A percentile compares a stretch with the other conserved stretches of the same genome.
phyloP scores from a whole-genome alignment of 1,140 invertebrate genomes.

The Drosophila nebulosa region DNA sequence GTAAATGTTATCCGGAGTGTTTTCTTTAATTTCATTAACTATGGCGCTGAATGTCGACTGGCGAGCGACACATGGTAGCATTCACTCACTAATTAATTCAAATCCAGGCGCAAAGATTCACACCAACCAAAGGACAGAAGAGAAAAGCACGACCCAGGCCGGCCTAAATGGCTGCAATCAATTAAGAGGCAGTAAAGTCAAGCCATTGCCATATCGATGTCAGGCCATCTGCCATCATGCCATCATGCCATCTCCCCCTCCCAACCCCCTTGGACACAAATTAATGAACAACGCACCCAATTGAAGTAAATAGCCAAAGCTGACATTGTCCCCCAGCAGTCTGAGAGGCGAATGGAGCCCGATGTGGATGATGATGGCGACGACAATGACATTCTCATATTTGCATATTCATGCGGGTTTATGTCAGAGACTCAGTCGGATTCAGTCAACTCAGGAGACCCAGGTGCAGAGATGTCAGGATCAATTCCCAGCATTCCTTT shows the following conservation, averaged over 20 bases:
- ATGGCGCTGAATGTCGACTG: conserved; percentile 6
- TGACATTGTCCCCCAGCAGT: background rate
- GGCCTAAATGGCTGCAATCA: conserved; percentile 70
- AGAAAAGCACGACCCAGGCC: background rate
- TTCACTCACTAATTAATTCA: conserved; percentile 62
- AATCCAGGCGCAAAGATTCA: conserved; percentile 66
- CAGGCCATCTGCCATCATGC: conserved; percentile 36
- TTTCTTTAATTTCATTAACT: conserved; percentile 28
- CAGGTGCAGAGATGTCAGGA: background rate
- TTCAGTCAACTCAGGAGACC: too few relatives aligned
- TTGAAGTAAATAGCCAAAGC: conserved; percentile 49
- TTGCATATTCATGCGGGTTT: conserved; percentile 67
- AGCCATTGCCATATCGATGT: conserved; percentile 55
- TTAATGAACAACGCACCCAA: conserved; percentile 68
- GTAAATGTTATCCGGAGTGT: background rate
- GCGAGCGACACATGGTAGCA: background rate
- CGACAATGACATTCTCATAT: conserved; percentile 55
- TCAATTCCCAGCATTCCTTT: conserved; percentile 52
- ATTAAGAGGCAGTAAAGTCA: conserved; percentile 68
- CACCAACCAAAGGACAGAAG: conserved; percentile 26
- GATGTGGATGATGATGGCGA: conserved; percentile 3
- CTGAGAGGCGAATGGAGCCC: background rate
- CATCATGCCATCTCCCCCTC: background rate
- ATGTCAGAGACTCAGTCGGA: conserved; percentile 6
- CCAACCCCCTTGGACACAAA: conserved; percentile 19